Base-by-base conservation (phyloP, 2,113 vertebrate species). In the Brachypodius melanocephalos region DNA sequence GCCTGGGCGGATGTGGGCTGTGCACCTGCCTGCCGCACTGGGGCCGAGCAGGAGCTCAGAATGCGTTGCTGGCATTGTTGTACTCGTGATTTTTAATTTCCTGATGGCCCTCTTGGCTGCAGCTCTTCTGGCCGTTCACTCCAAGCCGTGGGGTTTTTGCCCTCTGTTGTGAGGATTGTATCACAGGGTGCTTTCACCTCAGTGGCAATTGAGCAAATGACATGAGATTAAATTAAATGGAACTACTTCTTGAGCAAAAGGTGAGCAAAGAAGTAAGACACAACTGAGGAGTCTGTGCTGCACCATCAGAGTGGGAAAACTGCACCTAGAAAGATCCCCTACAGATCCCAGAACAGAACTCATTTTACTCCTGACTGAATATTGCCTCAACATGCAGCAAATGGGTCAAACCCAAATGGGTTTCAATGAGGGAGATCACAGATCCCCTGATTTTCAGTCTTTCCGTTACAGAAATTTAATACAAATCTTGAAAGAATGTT, bases 131-230 rank as follows among this genome's bases (percentile, higher is more conserved):
- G 46, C 32, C 55, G 1, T 45, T 51, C 20, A 15, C 48, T 85
- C 63, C 28, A 38, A 49, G n/a, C 24, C 55, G 0, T 6, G 45
- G 0, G 0, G 19, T 61, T 48, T 42, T 55, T 77, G 18, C 52
- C 40, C 66, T 84, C 6, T 0, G 12, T 78, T n/a, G 7, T 52
- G 51, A 32, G 4, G 4, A 4, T 62, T 10, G 2, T 58, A 25
- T 69, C 36, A 38, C 62, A 49, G n/a, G n/a, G 14, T 72, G 26
- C 54, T 93, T 75, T 80, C 58, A 31, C 26, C 54, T 85, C 6
- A 1, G 36, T n/a, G 14, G 42, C 46, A 55, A 55, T 54, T 51
- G 59, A 88, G 28, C 28, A 65, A 76, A 61, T 49, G 28, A 34
- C 4, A 5, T 5, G 40, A 81, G 49, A 12, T 72, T 14, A 51